Evolutionary conservation across 2,113 vertebrate species (phyloP), one percentile per base, ranked within the genome.

Genomic region (Lathamus discolor): DNA sequence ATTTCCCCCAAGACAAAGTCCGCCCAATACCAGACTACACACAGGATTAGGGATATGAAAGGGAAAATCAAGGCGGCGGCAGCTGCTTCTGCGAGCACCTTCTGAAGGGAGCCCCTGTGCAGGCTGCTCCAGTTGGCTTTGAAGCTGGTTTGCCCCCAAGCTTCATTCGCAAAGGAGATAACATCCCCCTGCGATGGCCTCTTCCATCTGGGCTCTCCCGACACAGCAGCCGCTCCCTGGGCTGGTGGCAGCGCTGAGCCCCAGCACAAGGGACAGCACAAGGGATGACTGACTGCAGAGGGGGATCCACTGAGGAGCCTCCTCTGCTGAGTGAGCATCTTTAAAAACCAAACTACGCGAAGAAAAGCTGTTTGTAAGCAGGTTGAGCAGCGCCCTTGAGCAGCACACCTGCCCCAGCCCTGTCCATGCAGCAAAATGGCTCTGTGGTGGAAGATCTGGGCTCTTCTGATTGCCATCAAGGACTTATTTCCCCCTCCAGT

Each of bases 181-280:
- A 84, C 67, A 63, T 25, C 51, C 70, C 51, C 63, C 78, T 80
- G 43, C 33, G 16, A 29, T 1, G 9, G 57, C 52, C 46, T 31
- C 14, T 69, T 63, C 68, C 54, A 67, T 6, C 43, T 6, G n/a
- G 52, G 86, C 46, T 83, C 72, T 59, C 23, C 61, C 2, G 1
- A 35, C 48, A 8, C 4, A 3, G 16, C 0, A 1, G 46, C 1
- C 0, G 44, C 33, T 37, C n/a, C 62, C 31, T 1, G 12, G 25
- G 14, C 17, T 2, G 7, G 14, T n/a, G 11, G 86, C 10, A 0
- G 48, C 7, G 68, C 59, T 87, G 77, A 79, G 39, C 22, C 41
- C 59, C 64, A 72, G 43, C 57, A 41, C 66, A 52, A 54, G n/a
- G 44, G 41, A 44, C 10, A 9, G 29, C 4, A 9, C 2, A 0